Evolutionary conservation across 2,797 vertebrate genomes (phyloP), one percentile per base, ranked within the genome.

Genomic region (Coregonus suidteri): DNA sequence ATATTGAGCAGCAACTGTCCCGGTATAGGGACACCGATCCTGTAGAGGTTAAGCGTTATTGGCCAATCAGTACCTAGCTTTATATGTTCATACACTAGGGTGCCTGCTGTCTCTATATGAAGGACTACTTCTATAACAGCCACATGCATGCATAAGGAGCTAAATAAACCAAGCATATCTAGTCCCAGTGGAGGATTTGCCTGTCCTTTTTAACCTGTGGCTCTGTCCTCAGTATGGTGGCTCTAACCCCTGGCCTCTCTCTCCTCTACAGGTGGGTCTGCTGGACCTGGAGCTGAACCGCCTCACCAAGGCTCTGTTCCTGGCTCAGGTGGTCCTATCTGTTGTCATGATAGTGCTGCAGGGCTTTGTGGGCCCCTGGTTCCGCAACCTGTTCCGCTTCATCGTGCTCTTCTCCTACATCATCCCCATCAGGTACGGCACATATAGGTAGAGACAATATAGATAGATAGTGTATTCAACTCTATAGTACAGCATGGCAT

Each of bases 391-490:
- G 69, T 97, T 97, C 87, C 93, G 98, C 66, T 99, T 99, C 71
- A 92, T 98, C 1, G 97, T 99, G 5, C 95, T 99, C 51, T 99
- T 99, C 91, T 99, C 98, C 31, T 98, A 98, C 93, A 99, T 99
- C 91, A 99, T 99, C 75, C 98, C 98, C 0, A 99, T 99, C 93
- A 99, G 98, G 98, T 99, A 93, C 30, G 91, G 89, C 71, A 80
- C 74, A 3, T 56, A 68, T 25, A 35, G 31, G 31, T 34, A 34
- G 31, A 34, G 31, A 34, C 31, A 34, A 2, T 34, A 34, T 34
- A 2, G 31, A 34, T 35, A 35, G 34, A 35, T 35, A 35, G 34
- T 35, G 34, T 35, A 4, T 35, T 35, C 4, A 35, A 4, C 4
- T 35, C 34, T 62, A 20, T 18, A 62, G n/a, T 62, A 18, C n/a